Percentiles rank a stretch among this genome's conserved stretches.
phyloP scores from a whole-genome alignment of 2,888 invertebrate genomes.

The Leptinotarsa tumamoca region DNA sequence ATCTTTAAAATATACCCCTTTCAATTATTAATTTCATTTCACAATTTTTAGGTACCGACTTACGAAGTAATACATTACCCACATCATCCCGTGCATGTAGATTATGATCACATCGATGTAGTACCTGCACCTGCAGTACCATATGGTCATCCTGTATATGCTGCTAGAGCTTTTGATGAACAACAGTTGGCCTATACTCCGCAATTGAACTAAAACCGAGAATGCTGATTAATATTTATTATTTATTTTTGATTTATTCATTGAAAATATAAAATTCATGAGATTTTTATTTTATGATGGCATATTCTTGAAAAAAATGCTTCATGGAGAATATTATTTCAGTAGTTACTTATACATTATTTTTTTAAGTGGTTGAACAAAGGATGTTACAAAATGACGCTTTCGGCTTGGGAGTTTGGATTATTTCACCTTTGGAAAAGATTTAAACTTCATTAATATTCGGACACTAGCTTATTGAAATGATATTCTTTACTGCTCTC shows the following conservation, averaged over 20 bases:
- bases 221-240: slow-evolving; percentile 11
- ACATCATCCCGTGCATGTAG: slow-evolving; percentile 72
- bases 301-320: neutral
- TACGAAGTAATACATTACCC: slow-evolving; percentile 90
- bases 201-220: slow-evolving; percentile 5
- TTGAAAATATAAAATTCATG: neutral
- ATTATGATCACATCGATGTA: slow-evolving; percentile 39
- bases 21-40: neutral
- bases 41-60: slow-evolving; percentile 73
- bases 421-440: too few relatives aligned
- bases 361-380: neutral
- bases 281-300: neutral
- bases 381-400: too few relatives aligned
- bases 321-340: too few relatives aligned
- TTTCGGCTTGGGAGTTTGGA: neutral
- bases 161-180: slow-evolving; percentile 31
- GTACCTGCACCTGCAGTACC: slow-evolving; percentile 35
- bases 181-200: slow-evolving; percentile 39
- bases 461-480: too few relatives aligned
- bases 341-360: neutral
- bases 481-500: too few relatives aligned
- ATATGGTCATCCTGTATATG: slow-evolving; percentile 37
- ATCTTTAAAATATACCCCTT: too few relatives aligned
- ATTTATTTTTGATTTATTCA: slow-evolving; percentile 34
- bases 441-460: too few relatives aligned